Evolutionary conservation across 2,888 invertebrate genomes (phyloP), one percentile per base, ranked within the genome.

Genomic region (Xanthia icteritia): DNA sequence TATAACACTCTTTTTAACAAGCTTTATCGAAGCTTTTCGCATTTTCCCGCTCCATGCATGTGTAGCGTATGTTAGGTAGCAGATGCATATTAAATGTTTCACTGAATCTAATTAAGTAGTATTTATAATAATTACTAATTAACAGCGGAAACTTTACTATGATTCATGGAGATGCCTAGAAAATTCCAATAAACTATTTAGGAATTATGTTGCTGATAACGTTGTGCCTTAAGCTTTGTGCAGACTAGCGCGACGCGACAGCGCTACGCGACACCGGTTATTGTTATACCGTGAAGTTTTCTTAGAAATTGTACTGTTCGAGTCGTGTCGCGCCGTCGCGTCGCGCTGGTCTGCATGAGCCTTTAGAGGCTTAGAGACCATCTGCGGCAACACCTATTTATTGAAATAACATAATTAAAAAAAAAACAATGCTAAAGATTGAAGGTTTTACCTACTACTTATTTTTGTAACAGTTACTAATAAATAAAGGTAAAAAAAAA

Each of bases 111-210:
- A 83, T 83, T 56, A 27, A 1, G 45, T 45, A 70, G 23, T 73
- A 23, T 79, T 79, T 64, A 58, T 76, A 42, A 72, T 65, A 63
- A 64, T 31, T 39, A 36, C 2, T 70, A 48, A 73, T 78, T 63
- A 67, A 64, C 36, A 42, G 70, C 54, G 79, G 83, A 83, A 83
- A 76, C n/a, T 58, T 82, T 64, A 58, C 58, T 2, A 39, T n/a
- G 27, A 82, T 56, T 5, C 42, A 42, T 54, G 3, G 8, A 27
- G 3, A 31, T 15, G 1, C 13, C 9, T 36, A 42, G 13, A 1
- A 17, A 58, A 51, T 79, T 36, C 11, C 17, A 36, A 42, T 66
- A 51, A 60, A 36, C n/a, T 51, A 65, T n/a, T 56, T 56, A 20
- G 23, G 51, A 9, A 70, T 5, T 45, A 31, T 48, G 20, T n/a